A percentile compares a stretch with the other conserved stretches of the same genome.
Evolutionary conservation across 64 coral and sea anemone species (phyloP).

Genomic region (Trachythela sp.): DNA sequence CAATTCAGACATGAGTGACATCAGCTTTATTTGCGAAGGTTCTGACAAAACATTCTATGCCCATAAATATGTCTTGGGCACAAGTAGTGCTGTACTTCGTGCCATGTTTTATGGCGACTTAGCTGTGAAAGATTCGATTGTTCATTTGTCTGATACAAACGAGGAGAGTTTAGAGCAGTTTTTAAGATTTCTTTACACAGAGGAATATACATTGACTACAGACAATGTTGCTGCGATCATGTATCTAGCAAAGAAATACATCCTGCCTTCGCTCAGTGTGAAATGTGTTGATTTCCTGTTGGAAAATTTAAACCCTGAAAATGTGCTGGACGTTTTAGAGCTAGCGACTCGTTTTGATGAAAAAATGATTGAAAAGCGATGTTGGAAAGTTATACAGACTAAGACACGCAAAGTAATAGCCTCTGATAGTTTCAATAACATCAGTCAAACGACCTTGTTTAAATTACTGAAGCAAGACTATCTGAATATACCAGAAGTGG

Average conservation of each 20-base stretch:
- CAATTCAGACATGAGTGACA: no score
- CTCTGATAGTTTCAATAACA: neutral
- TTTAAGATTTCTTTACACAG: no score
- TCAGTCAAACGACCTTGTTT: neutral
- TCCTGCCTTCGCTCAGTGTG: no score
- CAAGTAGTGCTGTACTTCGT: no score
- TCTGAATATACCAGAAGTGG: neutral
- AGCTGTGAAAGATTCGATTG: neutral
- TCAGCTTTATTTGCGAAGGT: no score
- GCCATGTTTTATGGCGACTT: conserved; percentile 10
- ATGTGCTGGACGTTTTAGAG: neutral
- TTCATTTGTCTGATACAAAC: neutral
- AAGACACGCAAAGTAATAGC: neutral
- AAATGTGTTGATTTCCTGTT: neutral
- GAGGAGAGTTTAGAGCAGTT: neutral
- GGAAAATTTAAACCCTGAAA: neutral
- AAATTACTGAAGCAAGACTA: neutral
- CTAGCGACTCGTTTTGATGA: neutral
- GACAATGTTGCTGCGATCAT: no score
- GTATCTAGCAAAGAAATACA: no score
- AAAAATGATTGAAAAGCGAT: neutral
- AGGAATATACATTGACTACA: no score
- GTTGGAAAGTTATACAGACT: no score
- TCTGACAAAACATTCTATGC: no score
- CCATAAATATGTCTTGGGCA: no score